Conservation (phyloP, 2,888 invertebrate genomes). For the Drosophila aldrichi region DNA sequence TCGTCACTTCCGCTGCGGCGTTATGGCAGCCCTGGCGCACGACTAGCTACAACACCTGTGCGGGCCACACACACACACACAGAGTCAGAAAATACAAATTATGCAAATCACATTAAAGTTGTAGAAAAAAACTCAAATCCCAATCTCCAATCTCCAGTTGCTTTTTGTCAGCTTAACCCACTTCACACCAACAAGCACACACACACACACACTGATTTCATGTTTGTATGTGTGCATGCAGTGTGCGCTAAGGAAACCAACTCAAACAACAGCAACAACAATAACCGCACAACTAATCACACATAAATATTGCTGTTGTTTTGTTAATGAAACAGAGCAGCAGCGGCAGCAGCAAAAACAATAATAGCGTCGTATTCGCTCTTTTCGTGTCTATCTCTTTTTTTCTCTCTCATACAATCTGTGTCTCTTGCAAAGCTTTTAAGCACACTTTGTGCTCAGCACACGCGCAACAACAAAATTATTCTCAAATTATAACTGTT, state of each 20-base stretch:
- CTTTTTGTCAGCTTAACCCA: constrained; percentile 73
- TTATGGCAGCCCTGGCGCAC: constrained; percentile 46
- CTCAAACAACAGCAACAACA: constrained; percentile 27
- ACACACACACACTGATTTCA: constrained; percentile 19
- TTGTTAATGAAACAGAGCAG: constrained; percentile 77
- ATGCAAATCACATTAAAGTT: constrained; percentile 73
- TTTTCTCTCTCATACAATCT: neutral
- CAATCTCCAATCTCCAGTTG: constrained; percentile 63
- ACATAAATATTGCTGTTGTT: constrained; percentile 71
- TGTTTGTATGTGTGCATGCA: constrained; percentile 45
- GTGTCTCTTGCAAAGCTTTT: constrained; percentile 16
- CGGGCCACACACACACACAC: constrained; percentile 35
- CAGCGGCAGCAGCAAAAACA: constrained; percentile 34
- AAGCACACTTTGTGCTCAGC: constrained; percentile 32
- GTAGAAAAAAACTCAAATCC: constrained; percentile 33
- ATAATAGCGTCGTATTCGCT: constrained; percentile 9
- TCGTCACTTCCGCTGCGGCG: constrained; percentile 55
- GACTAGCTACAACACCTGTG: constrained; percentile 67
- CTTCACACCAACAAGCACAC: constrained; percentile 60
- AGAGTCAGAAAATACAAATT: constrained; percentile 43
- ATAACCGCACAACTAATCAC: constrained; percentile 62
- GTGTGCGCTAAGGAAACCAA: constrained; percentile 53
- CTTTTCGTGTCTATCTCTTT: constrained; percentile 19
- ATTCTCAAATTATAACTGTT: constrained; percentile 76
- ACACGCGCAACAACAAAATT: constrained; percentile 29